phyloP scores from a whole-genome alignment of 2,797 vertebrate species.

The Lepus oiostolus region DNA sequence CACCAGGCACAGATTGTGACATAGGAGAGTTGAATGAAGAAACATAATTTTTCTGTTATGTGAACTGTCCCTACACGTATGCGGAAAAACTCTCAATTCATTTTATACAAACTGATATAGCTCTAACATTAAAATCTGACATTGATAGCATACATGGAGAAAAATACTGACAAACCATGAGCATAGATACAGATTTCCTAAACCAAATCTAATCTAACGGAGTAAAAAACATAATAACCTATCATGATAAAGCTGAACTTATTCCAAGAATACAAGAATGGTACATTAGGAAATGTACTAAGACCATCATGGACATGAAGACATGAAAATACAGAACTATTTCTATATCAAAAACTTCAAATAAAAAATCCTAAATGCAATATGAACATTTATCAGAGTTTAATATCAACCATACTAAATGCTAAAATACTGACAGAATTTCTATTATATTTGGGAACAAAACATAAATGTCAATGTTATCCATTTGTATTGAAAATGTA shows the following conservation, averaged over 20 bases:
- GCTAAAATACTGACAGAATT: conserved; percentile 13
- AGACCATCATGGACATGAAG: conserved; percentile 7
- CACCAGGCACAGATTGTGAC: not conserved
- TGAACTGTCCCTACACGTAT: not conserved
- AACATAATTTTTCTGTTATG: not conserved
- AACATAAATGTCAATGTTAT: conserved; percentile 5
- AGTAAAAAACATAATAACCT: conserved; percentile 42
- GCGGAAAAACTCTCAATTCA: not conserved
- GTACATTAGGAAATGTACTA: conserved; percentile 1
- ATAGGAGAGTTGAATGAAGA: not conserved
- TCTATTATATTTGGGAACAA: conserved; percentile 10
- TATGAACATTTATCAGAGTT: not conserved
- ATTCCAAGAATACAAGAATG: not conserved
- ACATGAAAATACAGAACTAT: conserved; percentile 1
- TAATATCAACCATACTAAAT: not conserved
- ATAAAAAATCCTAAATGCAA: not conserved
- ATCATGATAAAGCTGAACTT: conserved; percentile 14
- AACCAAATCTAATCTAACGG: conserved; percentile 6
- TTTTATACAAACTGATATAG: not conserved
- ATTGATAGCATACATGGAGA: not conserved
- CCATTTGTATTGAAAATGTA: conserved; percentile 27
- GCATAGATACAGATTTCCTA: not conserved
- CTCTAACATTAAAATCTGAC: conserved; percentile 14
- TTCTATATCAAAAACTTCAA: not conserved
- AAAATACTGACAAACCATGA: not conserved